phyloP scores from a whole-genome alignment of 2,113 vertebrate genomes.

The Canis aureus region DNA sequence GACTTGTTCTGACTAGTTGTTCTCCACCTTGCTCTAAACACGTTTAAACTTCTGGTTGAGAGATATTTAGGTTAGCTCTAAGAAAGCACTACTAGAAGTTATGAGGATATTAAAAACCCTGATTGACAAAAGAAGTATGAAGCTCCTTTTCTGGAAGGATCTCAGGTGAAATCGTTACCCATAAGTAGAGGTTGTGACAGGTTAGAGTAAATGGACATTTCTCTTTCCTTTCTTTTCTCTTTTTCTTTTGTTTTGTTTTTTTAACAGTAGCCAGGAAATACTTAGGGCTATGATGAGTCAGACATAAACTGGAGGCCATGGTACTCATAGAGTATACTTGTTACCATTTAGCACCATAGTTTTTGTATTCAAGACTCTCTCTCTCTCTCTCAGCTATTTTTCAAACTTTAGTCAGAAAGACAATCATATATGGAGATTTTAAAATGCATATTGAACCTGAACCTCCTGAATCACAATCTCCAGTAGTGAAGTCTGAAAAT shows the following conservation, averaged over 20 bases:
- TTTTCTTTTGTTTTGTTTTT: not conserved
- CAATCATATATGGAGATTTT: not conserved
- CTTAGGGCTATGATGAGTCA: not conserved
- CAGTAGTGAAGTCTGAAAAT: not conserved
- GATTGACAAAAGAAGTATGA: not conserved
- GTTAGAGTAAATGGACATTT: not conserved
- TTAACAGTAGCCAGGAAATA: not conserved
- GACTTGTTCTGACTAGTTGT: not conserved
- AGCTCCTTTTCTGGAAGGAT: not conserved
- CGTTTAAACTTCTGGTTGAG: not conserved
- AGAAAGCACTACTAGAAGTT: slow-evolving; percentile 12
- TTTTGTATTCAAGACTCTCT: not conserved
- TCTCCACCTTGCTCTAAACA: slow-evolving; percentile 22
- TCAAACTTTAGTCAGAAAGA: not conserved
- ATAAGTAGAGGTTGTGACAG: not conserved
- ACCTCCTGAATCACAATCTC: not conserved
- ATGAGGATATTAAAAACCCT: not conserved
- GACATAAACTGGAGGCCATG: not conserved
- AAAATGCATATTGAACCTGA: not conserved
- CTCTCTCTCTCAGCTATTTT: not conserved
- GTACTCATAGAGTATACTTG: not conserved
- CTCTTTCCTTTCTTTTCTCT: not conserved
- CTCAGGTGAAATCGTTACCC: not conserved
- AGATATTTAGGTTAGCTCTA: not conserved
- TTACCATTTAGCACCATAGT: not conserved